phyloP scores from a whole-genome alignment of 1,140 invertebrate species.

The Drosophila pruinosa region DNA sequence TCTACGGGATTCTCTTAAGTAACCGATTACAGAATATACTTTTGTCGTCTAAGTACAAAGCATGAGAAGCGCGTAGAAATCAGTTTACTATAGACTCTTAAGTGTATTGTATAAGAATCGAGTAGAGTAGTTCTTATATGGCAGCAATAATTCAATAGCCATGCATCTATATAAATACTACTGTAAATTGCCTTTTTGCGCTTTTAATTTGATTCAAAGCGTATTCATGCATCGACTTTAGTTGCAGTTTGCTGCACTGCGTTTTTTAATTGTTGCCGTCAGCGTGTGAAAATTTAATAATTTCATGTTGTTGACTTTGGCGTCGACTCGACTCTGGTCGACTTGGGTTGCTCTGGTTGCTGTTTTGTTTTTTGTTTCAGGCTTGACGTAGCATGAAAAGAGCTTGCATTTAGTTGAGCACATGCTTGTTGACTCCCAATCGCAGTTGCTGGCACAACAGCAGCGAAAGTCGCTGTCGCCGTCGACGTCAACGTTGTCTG shows the following conservation, averaged over 20 bases:
- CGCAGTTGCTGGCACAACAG: constrained; percentile 16
- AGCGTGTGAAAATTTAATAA: constrained; percentile 70
- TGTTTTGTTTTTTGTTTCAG: constrained; percentile 37
- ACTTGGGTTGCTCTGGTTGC: background rate
- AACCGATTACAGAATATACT: too few species aligned
- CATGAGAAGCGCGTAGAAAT: too few species aligned
- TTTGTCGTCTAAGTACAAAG: too few species aligned
- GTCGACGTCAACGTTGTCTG: constrained; percentile 34
- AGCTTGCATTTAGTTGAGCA: constrained; percentile 36
- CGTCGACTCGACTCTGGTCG: background rate
- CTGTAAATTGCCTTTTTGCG: too few species aligned
- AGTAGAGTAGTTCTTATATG: too few species aligned
- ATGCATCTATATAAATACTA: background rate
- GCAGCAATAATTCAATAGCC: too few species aligned
- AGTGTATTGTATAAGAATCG: too few species aligned
- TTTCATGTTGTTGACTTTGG: constrained; percentile 56
- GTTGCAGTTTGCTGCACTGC: background rate
- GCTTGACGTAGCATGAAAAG: constrained; percentile 76
- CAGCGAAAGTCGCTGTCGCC: background rate
- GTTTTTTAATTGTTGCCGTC: constrained; percentile 42
- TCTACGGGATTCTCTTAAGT: too few species aligned
- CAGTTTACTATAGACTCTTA: too few species aligned
- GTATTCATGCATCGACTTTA: constrained; percentile 2
- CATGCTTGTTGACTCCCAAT: constrained; percentile 46
- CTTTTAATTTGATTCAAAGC: background rate